Base-by-base conservation (phyloP, 2,888 invertebrate genomes). In the Caenorhabditis parvicauda region DNA sequence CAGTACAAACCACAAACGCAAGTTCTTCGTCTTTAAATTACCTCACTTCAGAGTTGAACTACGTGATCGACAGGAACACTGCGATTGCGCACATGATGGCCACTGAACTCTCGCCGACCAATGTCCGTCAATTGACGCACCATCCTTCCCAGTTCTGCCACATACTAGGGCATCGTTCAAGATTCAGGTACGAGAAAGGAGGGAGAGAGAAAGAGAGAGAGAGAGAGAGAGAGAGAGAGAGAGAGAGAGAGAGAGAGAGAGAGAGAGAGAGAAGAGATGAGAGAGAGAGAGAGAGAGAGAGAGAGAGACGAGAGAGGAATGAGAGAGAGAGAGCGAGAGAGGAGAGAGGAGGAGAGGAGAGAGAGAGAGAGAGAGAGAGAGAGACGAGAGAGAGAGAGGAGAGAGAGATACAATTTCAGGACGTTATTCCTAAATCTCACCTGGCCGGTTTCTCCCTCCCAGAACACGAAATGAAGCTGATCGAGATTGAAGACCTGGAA, bases 121-220 rank as follows among this genome's bases (percentile, higher is more conserved):
- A 50, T 63, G 65, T 19, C 72, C 72, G 21, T 51, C 58, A 2
- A 54, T 67, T 25, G 68, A 60, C 6, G 54, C 41, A 21, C 54
- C 50, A 25, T 60, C 77, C 61, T 61, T 55, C 29, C 67, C 70
- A 29, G 63, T 67, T 6, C 64, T 79, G 39, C 79, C 79, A 35
- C 79, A 79, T 45, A 79, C 79, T 6, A 58, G 79, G 32, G 79
- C 79, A 3, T 80, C 79, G 4, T 79, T 79, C 70, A 79, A 79
- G 62, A 79, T 79, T 59, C 77, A 77, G 63, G 75, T 71, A n/a
- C n/a, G n/a, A n/a, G n/a, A n/a, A n/a, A n/a, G n/a, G n/a, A n/a
- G n/a, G n/a, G 35, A 14, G 35, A 14, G 35, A 32, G 35, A 32
- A 14, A 14, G 35, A 32, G 35, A 32, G 35, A 14, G 35, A 32